These are phyloP conservation scores for Passerculus sandwichensis DNA, from an alignment of 2,797 vertebrate species.

Conservation along the genomic window DNA sequence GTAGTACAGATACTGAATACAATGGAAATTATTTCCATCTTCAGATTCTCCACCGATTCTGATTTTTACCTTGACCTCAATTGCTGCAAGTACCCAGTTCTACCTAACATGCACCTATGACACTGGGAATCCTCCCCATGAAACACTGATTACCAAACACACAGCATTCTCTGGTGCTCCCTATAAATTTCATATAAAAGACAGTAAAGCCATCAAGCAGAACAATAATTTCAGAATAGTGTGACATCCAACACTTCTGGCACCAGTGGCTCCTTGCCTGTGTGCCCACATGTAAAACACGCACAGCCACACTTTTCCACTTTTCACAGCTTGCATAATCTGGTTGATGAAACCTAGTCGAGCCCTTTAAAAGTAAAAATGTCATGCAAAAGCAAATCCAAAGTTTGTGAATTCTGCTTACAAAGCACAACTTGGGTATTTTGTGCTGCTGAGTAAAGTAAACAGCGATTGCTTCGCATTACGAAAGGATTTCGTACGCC, in stretches of 20 bases:
- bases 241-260: background rate
- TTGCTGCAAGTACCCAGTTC: background rate
- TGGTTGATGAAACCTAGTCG: background rate
- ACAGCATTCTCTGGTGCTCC: background rate
- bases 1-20: background rate
- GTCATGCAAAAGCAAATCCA: background rate
- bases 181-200: background rate
- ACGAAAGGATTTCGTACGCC: background rate
- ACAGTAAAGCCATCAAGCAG: background rate
- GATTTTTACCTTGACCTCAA: background rate
- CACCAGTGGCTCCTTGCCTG: background rate
- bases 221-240: background rate
- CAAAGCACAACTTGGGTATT: background rate
- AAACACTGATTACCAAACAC: background rate
- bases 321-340: background rate
- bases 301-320: background rate
- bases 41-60: background rate
- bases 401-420: background rate
- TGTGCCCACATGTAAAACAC: rapidly evolving
- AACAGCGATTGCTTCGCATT: background rate
- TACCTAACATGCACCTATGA: background rate
- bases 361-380: background rate
- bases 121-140: background rate
- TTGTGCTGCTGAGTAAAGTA: background rate
- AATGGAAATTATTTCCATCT: background rate